Evolutionary conservation across 2,888 invertebrate species (phyloP).

Genomic region (Ceramica pisi): DNA sequence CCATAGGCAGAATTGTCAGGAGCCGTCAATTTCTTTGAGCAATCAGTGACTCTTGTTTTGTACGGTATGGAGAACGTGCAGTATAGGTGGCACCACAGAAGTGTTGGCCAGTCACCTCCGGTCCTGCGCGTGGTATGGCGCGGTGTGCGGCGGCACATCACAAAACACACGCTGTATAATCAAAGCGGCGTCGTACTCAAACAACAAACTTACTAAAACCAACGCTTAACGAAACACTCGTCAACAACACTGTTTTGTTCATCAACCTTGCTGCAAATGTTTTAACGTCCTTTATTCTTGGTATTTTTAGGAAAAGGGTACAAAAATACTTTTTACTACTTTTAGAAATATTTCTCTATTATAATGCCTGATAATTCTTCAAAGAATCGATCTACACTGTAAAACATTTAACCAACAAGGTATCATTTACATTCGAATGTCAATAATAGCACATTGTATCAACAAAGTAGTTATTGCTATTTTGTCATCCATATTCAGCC

Average conservation of each 20-base stretch:
- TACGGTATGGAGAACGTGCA: no score
- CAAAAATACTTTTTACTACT: conserved; percentile 35
- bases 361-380: background rate
- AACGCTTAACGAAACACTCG: conserved; percentile 65
- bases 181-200: conserved; percentile 64
- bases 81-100: no score
- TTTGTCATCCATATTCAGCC: conserved; percentile 51
- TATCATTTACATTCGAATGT: conserved; percentile 32
- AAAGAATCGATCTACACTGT: background rate
- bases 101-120: no score
- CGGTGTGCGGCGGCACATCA: conserved; percentile 46
- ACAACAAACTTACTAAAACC: conserved; percentile 69
- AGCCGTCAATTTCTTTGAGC: no score
- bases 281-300: conserved; percentile 18
- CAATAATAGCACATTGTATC: conserved; percentile 52
- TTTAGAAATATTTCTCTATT: background rate
- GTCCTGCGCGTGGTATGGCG: conserved; percentile 18
- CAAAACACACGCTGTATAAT: conserved; percentile 62
- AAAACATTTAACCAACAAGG: conserved; percentile 57
- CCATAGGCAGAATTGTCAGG: conserved; percentile 2
- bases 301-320: conserved; percentile 11
- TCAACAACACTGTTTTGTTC: conserved; percentile 65
- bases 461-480: conserved; percentile 51
- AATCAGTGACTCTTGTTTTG: no score
- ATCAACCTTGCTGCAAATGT: conserved; percentile 54